Conservation (phyloP, 2,797 vertebrate genomes). For the Heterohyrax brucei region DNA sequence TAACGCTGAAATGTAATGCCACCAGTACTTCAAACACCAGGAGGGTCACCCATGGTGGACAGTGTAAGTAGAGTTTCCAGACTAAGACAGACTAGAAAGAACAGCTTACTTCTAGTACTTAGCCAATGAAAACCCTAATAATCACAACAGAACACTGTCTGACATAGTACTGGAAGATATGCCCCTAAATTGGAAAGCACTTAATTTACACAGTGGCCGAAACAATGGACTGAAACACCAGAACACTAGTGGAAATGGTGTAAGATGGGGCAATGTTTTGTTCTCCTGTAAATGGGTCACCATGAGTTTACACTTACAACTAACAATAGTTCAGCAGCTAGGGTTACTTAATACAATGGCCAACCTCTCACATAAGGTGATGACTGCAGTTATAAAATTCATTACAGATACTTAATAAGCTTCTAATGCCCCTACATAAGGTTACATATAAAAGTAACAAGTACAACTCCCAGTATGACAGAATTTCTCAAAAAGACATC, state of each 20-base stretch:
- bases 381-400: slow-evolving; percentile 47
- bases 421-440: slow-evolving; percentile 46
- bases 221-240: neutral
- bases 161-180: neutral
- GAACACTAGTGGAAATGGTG: neutral
- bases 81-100: too few relatives aligned
- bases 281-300: neutral
- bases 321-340: neutral
- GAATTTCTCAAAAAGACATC: slow-evolving; percentile 55
- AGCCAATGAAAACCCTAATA: too few relatives aligned
- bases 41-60: too few relatives aligned
- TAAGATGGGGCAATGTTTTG: neutral
- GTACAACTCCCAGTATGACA: slow-evolving; percentile 53
- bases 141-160: too few relatives aligned
- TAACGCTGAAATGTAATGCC: too few relatives aligned
- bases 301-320: neutral
- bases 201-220: too few relatives aligned
- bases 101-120: too few relatives aligned
- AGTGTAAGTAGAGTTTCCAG: too few relatives aligned
- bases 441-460: slow-evolving; percentile 60
- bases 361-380: neutral
- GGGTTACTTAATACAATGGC: slow-evolving; percentile 44
- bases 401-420: slow-evolving; percentile 45
- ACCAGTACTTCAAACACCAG: too few relatives aligned
- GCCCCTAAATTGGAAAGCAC: neutral